Evolutionary conservation across 92 coral and sea anemone species (phyloP), one percentile per base, ranked within the genome.

Genomic region (Pocillopora meandrina): DNA sequence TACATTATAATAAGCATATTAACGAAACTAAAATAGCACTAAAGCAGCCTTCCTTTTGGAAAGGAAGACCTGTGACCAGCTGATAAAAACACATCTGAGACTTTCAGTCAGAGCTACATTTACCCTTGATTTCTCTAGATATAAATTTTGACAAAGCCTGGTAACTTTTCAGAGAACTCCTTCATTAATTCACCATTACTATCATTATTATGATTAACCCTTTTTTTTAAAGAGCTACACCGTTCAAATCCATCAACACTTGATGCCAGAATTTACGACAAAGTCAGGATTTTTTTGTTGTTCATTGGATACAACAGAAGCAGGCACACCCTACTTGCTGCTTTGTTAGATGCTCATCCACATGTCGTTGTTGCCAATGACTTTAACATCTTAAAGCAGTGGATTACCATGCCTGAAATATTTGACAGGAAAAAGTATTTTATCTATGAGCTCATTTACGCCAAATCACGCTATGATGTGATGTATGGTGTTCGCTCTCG

Each of bases 311-410:
- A 90, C 73, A 23, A 81, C 42, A 82, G 93, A 82, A 90, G 90
- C 59, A 80, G 90, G 0, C 93, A 90, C 64, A 82, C 76, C 9
- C 56, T 90, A 17, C 35, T 90, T 13, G 90, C 80, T 6, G 86
- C 93, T 0, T 69, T 90, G 18, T 61, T 90, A 13, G 90, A 90
- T n/a, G 93, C 93, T 19, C 93, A 90, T 69, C 93, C 93, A 1
- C 47, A 90, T 17, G 74, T 90, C 1, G 82, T 90, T 61, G 78
- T 90, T 10, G 88, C 93, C 17, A 77, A 90, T 75, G 93, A 90
- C 56, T 82, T 73, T 75, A 81, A 89, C 61, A 72, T 89, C 57
- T 21, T 89, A 19, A 58, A 47, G 14, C 64, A 86, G 56, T 82
- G 85, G 85, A 82, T 71, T 3, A 56, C 60, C 31, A 61, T 71